These are phyloP conservation scores for Drosophila mercatorum DNA, from an alignment of 2,888 invertebrate genomes.

Conservation along the genomic window DNA sequence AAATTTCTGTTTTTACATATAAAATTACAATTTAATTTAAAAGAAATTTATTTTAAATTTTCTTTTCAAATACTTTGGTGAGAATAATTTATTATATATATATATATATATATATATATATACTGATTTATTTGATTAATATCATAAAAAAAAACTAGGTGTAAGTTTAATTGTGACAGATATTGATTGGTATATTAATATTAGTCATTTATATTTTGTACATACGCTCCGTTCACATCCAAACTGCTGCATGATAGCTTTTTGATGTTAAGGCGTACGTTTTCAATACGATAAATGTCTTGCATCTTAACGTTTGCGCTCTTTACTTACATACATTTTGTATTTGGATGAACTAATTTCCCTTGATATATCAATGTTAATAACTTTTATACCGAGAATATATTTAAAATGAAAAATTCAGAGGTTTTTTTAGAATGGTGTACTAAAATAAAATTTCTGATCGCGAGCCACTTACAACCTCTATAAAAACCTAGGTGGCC, in stretches of 20 bases:
- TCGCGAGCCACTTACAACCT: conserved; percentile 84
- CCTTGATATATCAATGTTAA: conserved; percentile 27
- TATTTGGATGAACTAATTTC: conserved; percentile 54
- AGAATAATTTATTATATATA: too few relatives aligned
- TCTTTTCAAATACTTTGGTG: too few relatives aligned
- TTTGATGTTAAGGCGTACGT: conserved; percentile 23
- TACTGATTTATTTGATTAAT: conserved; percentile 4
- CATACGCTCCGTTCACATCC: conserved; percentile 30
- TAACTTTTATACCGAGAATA: conserved; percentile 6
- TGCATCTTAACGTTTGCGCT: conserved; percentile 24
- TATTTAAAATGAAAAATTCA: background rate
- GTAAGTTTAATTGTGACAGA: conserved; percentile 29
- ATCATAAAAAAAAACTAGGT: conserved; percentile 30
- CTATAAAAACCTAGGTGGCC: conserved; percentile 85
- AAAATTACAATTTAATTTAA: too few relatives aligned
- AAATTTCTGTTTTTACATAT: too few relatives aligned
- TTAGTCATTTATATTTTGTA: conserved; percentile 36
- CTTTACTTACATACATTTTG: conserved; percentile 40
- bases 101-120: background rate
- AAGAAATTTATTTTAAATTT: too few relatives aligned
- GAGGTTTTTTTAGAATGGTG: conserved; percentile 81
- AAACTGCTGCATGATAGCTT: conserved; percentile 18
- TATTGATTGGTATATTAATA: conserved; percentile 25
- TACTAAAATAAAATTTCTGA: conserved; percentile 84
- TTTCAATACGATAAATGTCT: conserved; percentile 19